phyloP scores from a whole-genome alignment of 2,888 invertebrate species.

The Drosophila engyochracea region DNA sequence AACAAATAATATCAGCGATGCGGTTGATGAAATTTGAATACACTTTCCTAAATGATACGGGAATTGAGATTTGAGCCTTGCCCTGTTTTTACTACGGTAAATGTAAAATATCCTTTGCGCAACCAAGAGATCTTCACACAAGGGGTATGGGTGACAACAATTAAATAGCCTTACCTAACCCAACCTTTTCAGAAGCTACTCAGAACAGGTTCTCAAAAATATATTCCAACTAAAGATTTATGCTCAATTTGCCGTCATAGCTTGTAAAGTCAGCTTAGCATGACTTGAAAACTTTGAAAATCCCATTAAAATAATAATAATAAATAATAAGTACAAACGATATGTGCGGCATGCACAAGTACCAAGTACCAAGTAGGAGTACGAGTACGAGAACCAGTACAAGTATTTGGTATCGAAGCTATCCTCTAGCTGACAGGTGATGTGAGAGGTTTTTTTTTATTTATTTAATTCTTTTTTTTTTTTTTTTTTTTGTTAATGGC shows the following conservation, averaged over 20 bases:
- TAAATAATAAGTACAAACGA: not conserved
- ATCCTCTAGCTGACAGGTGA: constrained; percentile 18
- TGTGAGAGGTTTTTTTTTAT: not conserved
- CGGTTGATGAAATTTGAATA: not conserved
- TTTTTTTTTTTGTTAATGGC: constrained; percentile 4
- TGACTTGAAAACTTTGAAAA: not conserved
- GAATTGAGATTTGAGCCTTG: not conserved
- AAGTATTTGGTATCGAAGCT: constrained; percentile 6
- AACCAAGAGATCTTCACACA: not conserved
- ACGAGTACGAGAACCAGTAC: not conserved
- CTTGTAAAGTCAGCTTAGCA: not conserved
- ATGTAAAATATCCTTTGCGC: not conserved
- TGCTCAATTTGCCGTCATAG: not conserved
- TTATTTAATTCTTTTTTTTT: not conserved
- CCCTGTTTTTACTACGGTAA: not conserved
- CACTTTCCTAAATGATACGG: not conserved
- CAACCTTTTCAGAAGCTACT: not conserved
- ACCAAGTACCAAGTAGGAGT: not conserved
- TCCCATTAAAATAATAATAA: not conserved
- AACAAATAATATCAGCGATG: not conserved
- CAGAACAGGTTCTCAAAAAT: not conserved
- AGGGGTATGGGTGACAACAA: not conserved
- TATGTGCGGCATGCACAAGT: not conserved
- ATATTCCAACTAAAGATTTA: not conserved
- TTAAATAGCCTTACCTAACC: not conserved